phyloP scores from a whole-genome alignment of 2,797 vertebrate species.

The Vultur gryphus region DNA sequence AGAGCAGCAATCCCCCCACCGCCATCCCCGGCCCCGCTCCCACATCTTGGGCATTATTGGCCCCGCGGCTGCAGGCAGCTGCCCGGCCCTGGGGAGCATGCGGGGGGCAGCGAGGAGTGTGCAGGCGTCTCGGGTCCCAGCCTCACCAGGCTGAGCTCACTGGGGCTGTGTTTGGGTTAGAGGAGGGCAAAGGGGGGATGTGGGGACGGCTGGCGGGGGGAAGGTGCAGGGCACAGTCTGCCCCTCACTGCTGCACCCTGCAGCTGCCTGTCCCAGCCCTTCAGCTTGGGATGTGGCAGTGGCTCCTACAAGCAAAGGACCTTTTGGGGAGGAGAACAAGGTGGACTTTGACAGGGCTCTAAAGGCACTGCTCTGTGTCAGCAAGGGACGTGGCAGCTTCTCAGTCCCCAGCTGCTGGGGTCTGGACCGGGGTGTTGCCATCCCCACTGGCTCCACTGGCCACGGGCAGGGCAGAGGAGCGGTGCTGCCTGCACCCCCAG shows the following conservation, averaged over 20 bases:
- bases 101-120: accelerated
- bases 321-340: not conserved
- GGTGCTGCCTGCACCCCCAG: not conserved
- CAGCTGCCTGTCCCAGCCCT: not conserved
- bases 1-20: not conserved
- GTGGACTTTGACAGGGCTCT: not conserved
- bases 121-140: not conserved
- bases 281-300: not conserved
- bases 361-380: not conserved
- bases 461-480: not conserved
- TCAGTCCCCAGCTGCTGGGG: not conserved
- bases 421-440: not conserved
- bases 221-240: not conserved
- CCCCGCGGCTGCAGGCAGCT: accelerated
- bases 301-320: not conserved
- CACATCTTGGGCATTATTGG: not conserved
- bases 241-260: accelerated
- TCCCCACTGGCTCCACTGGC: accelerated
- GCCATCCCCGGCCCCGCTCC: not conserved
- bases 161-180: not conserved
- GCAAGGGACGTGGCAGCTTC: not conserved
- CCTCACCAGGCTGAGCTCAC: accelerated
- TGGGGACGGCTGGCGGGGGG: accelerated
- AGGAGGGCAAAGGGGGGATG: not conserved
- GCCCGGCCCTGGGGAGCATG: accelerated